Conservation (phyloP, 2,113 vertebrate genomes). For the Saimiri boliviensis region DNA sequence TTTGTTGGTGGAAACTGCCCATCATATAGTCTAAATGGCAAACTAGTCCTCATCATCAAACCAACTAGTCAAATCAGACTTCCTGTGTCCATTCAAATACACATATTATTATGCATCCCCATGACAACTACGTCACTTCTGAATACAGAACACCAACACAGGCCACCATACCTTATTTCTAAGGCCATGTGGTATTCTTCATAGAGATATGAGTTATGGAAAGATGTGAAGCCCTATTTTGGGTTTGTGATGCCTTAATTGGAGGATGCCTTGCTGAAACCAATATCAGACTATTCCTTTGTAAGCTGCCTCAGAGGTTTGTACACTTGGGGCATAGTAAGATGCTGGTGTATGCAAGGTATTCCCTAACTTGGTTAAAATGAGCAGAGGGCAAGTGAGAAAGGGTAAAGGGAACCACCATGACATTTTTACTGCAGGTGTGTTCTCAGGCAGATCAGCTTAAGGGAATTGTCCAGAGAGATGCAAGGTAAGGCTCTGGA, state of each 20-base stretch:
- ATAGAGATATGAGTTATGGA: neutral
- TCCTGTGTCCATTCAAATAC: neutral
- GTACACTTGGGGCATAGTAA: neutral
- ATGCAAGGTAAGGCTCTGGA: neutral
- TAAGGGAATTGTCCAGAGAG: neutral
- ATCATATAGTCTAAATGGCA: neutral
- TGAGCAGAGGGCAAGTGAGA: neutral
- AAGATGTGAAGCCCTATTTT: neutral
- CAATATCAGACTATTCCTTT: neutral
- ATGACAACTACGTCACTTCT: neutral
- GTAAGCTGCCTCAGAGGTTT: neutral
- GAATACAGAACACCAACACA: neutral
- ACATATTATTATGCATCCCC: neutral
- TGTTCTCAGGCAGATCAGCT: neutral
- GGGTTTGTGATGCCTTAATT: neutral
- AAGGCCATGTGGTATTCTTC: neutral
- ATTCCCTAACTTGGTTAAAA: neutral
- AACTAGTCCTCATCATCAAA: neutral
- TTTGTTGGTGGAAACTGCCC: neutral
- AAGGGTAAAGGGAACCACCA: neutral
- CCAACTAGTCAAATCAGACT: neutral
- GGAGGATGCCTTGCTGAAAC: neutral
- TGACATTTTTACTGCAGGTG: neutral
- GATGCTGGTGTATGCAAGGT: neutral
- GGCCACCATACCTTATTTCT: neutral